Evolutionary conservation across 2,797 vertebrate species (phyloP).

Genomic region (Spea hammondii): DNA sequence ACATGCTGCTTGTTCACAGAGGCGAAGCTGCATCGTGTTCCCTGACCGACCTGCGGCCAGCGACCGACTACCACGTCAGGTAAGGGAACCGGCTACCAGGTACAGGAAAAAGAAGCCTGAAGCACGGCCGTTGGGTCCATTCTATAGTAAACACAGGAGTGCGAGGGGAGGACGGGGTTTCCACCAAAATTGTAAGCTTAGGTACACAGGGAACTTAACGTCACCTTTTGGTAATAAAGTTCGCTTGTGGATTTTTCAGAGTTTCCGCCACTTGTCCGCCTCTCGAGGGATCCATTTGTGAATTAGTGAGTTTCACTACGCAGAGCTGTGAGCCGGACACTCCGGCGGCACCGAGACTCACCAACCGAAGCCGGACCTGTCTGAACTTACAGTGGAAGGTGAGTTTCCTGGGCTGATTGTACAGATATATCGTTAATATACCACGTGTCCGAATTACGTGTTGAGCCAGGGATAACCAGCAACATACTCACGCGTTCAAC

Average conservation of each 20-base stretch:
- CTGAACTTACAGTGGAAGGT: conserved; percentile 76
- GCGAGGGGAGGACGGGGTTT: too few species aligned
- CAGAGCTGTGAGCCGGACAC: conserved; percentile 70
- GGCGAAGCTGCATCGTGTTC: conserved; percentile 68
- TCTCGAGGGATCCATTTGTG: conserved; percentile 67
- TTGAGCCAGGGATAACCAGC: too few species aligned
- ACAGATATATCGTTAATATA: not conserved
- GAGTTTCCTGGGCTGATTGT: conserved; percentile 4
- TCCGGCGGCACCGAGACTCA: conserved; percentile 69
- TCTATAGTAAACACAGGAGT: too few species aligned
- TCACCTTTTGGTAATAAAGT: too few species aligned
- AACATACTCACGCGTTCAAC: too few species aligned
- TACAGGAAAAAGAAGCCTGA: too few species aligned
- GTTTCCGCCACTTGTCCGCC: conserved; percentile 69
- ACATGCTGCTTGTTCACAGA: conserved; percentile 57
- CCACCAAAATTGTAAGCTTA: too few species aligned
- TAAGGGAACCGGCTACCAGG: conserved; percentile 45
- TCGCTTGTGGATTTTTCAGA: conserved; percentile 56
- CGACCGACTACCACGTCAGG: conserved; percentile 73
- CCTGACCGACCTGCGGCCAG: conserved; percentile 72
- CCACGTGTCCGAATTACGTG: too few species aligned
- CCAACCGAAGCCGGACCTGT: conserved; percentile 71
- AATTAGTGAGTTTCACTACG: conserved; percentile 72
- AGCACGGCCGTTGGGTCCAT: too few species aligned
- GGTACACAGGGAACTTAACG: too few species aligned